phyloP scores from a whole-genome alignment of 1,140 invertebrate species.

The Neotoxoptera formosana region DNA sequence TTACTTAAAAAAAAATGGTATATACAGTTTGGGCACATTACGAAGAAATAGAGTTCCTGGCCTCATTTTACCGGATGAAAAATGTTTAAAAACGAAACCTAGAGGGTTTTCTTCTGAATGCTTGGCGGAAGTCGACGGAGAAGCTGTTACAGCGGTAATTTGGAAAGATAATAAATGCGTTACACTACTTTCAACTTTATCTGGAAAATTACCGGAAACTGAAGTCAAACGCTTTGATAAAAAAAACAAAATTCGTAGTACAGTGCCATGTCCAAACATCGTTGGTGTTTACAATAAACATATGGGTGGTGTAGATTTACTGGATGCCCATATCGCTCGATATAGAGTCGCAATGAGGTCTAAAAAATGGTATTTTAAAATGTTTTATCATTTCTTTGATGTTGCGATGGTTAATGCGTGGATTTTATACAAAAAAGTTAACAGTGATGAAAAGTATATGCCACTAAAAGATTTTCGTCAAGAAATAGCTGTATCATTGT shows the following conservation, averaged over 20 bases:
- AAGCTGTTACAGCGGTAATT: background rate
- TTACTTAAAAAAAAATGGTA: background rate
- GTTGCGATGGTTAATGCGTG: background rate
- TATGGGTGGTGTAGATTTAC: background rate
- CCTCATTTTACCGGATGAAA: background rate
- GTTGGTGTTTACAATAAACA: background rate
- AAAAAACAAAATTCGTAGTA: background rate
- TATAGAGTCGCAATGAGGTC: background rate
- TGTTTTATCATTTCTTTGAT: background rate
- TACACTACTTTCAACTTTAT: background rate
- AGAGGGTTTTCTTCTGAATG: background rate
- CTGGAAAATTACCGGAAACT: background rate
- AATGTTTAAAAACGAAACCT: background rate
- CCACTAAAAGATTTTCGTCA: too few species aligned
- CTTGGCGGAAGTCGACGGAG: background rate
- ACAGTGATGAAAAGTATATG: too few species aligned
- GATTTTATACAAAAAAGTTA: background rate
- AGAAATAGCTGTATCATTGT: too few species aligned
- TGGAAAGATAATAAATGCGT: background rate
- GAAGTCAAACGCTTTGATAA: background rate
- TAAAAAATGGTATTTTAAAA: background rate
- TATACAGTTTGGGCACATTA: background rate
- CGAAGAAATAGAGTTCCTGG: background rate
- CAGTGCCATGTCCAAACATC: background rate
- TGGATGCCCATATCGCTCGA: background rate